Base-by-base conservation (phyloP, 2,888 invertebrate genomes). In the Agrochola lota region DNA sequence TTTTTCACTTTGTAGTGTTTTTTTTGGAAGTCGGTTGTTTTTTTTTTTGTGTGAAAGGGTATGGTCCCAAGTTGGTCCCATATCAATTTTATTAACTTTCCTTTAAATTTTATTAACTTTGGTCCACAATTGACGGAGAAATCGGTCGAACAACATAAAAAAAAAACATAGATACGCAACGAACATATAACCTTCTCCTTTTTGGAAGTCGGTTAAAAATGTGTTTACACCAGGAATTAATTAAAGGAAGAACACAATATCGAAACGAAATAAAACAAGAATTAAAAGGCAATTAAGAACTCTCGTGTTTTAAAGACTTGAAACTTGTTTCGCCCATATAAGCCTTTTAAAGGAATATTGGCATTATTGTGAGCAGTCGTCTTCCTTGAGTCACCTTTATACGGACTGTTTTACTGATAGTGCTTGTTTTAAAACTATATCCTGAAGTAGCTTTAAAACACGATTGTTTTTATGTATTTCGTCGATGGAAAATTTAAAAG, bases 371-470 rank as follows among this genome's bases (percentile, higher is more conserved):
- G 52, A 52, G 6, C 1, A 20, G 57, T 71, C n/a, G 87, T 82
- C 87, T 85, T 88, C 89, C 89, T 88, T 88, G 89, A 74, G 52
- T 20, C n/a, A 40, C 68, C 79, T 74, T 17, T 75, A 77, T 73
- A 83, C 23, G 82, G 80, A 72, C 66, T 70, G 43, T 76, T 71
- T 59, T n/a, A 40, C 60, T 30, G 23, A 72, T 70, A 70, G 35
- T 35, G 30, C 15, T 23, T 62, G 43, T 23, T 20, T 46, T 35
- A 35, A 35, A 35, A 4, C 35, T 35, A 35, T 35, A 35, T 35
- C 35, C 0, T 35, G 74, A 64, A 66, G 30, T 66, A 17, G 35
- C 0, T 80, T 80, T 35, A 46, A 71, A 15, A 30, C 20, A 63
- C 26, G 72, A 46, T 57, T 26, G 23, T 69, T 59, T 79, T 26